Conservation (phyloP, 30 jellyfish, hydroid and myxozoan species). For the Rhopilema esculentum region DNA sequence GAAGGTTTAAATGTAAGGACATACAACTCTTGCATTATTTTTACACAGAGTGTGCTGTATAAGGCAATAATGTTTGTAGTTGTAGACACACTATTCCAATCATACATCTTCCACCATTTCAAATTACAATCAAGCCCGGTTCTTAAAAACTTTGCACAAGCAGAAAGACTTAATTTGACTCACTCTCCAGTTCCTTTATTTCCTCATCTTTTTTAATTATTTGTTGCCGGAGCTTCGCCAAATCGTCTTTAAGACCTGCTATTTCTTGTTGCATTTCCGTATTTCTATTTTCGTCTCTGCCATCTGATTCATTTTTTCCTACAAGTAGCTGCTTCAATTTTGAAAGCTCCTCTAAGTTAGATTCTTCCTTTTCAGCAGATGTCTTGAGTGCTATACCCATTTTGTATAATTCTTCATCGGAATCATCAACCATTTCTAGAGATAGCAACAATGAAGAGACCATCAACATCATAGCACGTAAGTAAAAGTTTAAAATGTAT, state of each 20-base stretch:
- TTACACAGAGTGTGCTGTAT: too few species aligned
- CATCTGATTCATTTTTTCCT: not conserved
- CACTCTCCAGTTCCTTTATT: not conserved
- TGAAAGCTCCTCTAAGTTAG: not conserved
- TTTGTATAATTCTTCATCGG: not conserved
- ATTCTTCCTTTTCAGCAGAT: not conserved
- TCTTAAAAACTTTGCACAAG: too few species aligned
- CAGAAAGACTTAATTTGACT: too few species aligned
- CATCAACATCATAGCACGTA: not conserved
- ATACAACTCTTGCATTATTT: too few species aligned
- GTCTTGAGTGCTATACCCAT: not conserved
- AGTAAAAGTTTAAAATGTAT: too few species aligned
- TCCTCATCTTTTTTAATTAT: constrained; percentile 1
- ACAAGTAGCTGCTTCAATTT: not conserved
- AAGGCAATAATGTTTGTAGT: too few species aligned
- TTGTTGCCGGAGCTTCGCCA: not conserved
- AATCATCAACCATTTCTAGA: not conserved
- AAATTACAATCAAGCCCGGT: too few species aligned
- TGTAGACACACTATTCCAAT: too few species aligned
- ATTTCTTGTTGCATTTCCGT: not conserved
- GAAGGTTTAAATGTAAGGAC: too few species aligned
- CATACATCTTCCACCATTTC: too few species aligned
- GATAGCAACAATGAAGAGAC: not conserved
- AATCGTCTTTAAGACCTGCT: not conserved
- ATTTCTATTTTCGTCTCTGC: not conserved